Conservation (phyloP, 2,113 vertebrate genomes). For the Tenebrosternarchus preto region DNA sequence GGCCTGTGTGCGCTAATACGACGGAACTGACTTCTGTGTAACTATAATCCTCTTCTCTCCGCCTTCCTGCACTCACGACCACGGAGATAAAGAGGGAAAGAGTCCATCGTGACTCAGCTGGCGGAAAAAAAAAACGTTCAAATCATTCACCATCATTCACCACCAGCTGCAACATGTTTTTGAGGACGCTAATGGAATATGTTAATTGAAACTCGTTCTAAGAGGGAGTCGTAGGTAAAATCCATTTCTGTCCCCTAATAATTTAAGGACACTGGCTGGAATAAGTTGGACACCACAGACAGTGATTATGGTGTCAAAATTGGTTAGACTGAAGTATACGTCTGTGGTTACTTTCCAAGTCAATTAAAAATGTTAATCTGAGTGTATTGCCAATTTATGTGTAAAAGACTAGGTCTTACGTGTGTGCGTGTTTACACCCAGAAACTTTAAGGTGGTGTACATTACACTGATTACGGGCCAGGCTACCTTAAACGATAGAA, state of each 20-base stretch:
- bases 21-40: conserved; percentile 34
- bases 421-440: too few species aligned
- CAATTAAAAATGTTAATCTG: too few species aligned
- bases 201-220: neutral
- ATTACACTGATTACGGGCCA: too few species aligned
- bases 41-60: conserved; percentile 40
- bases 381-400: too few species aligned
- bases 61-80: conserved; percentile 43
- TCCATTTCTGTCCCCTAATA: neutral
- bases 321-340: too few species aligned
- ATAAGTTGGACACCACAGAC: too few species aligned
- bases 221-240: neutral
- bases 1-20: conserved; percentile 16
- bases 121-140: neutral
- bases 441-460: too few species aligned
- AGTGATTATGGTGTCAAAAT: too few species aligned
- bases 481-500: too few species aligned
- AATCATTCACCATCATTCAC: neutral
- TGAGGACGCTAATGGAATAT: neutral
- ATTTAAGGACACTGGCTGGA: neutral
- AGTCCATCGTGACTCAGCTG: conserved; percentile 31
- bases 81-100: conserved; percentile 26
- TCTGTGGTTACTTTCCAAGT: too few species aligned
- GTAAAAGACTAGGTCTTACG: too few species aligned
- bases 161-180: conserved; percentile 2